Base-by-base conservation (phyloP, 1,140 invertebrate species). In the Charaxes varanes region DNA sequence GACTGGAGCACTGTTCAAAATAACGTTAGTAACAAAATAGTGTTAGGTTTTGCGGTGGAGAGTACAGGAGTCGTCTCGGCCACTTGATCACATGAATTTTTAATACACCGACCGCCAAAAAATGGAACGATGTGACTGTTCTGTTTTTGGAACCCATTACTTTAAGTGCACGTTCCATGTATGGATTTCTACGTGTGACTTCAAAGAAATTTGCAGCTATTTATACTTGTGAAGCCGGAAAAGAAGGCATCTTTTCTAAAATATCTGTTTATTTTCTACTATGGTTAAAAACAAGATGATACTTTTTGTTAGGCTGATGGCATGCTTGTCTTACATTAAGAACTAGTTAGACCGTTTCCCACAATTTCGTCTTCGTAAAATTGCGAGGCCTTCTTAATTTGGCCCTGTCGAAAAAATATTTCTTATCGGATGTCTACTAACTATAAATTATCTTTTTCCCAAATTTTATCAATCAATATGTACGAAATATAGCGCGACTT, bases 21-120 rank as follows among this genome's bases (percentile, higher is more conserved):
- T 61, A 61, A 51, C 49, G 49, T 49, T 59, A 59, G 58, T 57
- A 58, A n/a, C n/a, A n/a, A n/a, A n/a, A n/a, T n/a, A n/a, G n/a
- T n/a, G n/a, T 58, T 31, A 45, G 48, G 41, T 33, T 45, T 18
- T 41, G 27, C 32, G 26, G 33, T 33, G 41, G 31, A 46, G 35
- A 37, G 21, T 30, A 51, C 31, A 34, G 31, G 35, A 61, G 19
- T 41, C 41, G 37, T 46, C 41, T 48, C 42, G 53, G 57, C 58
- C 55, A 53, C 61, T 63, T 59, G 55, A 59, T 64, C 61, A 31
- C 50, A 64, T 74, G 60, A 72, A 73, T 77, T 70, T 68, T 72
- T 72, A 66, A 70, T 58, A 31, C 15, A 11, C 32, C 30, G 22
- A 41, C 44, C 53, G 41, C 45, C 53, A 55, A 71, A 72, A 68